These are phyloP conservation scores for Dendroctonus ponderosae DNA, from an alignment of 1,140 invertebrate genomes.

Conservation along the genomic window DNA sequence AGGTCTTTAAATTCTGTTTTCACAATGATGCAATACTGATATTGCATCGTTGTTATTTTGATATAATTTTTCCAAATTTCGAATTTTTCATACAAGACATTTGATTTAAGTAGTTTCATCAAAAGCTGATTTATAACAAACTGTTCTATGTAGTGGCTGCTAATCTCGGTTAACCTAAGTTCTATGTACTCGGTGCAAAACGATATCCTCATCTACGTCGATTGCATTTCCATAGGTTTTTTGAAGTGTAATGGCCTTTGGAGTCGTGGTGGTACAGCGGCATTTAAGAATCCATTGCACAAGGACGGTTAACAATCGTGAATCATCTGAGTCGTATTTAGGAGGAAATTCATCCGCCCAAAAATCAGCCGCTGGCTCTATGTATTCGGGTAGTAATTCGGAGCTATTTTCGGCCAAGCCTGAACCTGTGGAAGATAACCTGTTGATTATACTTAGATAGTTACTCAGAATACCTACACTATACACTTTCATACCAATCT, in stretches of 20 bases:
- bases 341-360: constrained; percentile 42
- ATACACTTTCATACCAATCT: too few species aligned
- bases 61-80: too few species aligned
- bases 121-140: too few species aligned
- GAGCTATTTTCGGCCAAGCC: constrained; percentile 33
- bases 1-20: too few species aligned
- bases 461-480: too few species aligned
- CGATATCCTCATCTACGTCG: constrained; percentile 26
- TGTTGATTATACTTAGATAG: too few species aligned
- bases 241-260: constrained; percentile 1
- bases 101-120: too few species aligned
- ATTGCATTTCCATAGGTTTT: background rate
- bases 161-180: constrained; percentile 30
- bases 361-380: constrained; percentile 45
- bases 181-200: constrained; percentile 48
- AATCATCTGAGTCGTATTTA: constrained; percentile 36
- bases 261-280: constrained; percentile 38
- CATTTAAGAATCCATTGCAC: constrained; percentile 50
- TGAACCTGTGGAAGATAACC: constrained; percentile 21
- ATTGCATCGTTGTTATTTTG: too few species aligned
- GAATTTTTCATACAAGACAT: too few species aligned
- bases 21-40: too few species aligned
- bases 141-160: too few species aligned
- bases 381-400: constrained; percentile 44
- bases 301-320: constrained; percentile 39